Base-by-base conservation (phyloP, 2,797 vertebrate genomes). In the Mionectes olivaceus region DNA sequence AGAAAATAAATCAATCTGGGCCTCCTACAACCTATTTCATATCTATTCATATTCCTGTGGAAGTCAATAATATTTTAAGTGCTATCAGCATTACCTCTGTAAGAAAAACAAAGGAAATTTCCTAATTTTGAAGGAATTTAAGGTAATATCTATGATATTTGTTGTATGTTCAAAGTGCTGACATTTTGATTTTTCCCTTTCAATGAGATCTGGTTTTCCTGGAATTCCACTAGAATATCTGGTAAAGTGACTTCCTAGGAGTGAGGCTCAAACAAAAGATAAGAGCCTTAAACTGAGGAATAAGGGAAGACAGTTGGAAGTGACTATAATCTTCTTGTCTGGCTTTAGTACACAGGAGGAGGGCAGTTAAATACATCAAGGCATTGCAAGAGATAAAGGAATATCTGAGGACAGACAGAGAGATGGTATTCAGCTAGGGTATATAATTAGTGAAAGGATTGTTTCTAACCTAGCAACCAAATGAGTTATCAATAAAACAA, bases 241-340 rank as follows among this genome's bases (percentile, higher is more conserved):
- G 44, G 25, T 47, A 57, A 88, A 89, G 74, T n/a, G 49, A 43
- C 44, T 60, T 91, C 53, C 33, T 77, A 85, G 57, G 52, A 78
- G 27, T 75, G 43, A 18, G 19, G 6, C 76, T 86, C 50, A 76
- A 89, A 85, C 33, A 85, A 83, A 81, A 80, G 83, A 85, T 83
- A 95, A 95, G 84, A 92, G 47, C 41, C 67, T 96, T 94, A 91
- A 93, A 91, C 60, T 73, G 87, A 91, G 71, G 80, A 94, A 94
- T 87, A 95, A 89, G 82, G 73, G 50, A 94, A 91, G 94, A 83
- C 82, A 78, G 89, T 93, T 94, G 89, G 94, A 95, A 96, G 82
- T 88, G 76, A 91, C 89, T 94, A 79, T 94, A 91, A 94, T 92
- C 90, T 96, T 92, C 89, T 94, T 94, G 76, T 91, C 89, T 81